A percentile compares a stretch with the other conserved stretches of the same genome.
These are phyloP conservation scores for Phalacrocorax pelagicus DNA, from an alignment of 2,113 vertebrate species.

Conservation along the genomic window DNA sequence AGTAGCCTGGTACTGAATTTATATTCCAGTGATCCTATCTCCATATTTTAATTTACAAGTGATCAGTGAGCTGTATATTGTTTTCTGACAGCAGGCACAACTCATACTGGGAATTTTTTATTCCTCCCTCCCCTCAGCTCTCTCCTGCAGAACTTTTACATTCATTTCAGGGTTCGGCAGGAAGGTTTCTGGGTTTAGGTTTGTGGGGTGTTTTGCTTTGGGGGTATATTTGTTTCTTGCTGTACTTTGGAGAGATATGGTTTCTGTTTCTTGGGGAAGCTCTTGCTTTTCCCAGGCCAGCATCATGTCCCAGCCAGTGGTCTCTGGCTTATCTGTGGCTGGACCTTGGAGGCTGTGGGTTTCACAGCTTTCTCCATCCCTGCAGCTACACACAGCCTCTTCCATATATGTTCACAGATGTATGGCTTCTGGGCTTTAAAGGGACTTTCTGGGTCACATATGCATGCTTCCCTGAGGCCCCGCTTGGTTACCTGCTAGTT, in stretches of 20 bases:
- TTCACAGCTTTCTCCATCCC: background rate
- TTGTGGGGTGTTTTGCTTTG: background rate
- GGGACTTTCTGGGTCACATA: constrained; percentile 13
- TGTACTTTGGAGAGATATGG: background rate
- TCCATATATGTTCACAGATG: background rate
- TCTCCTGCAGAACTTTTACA: background rate
- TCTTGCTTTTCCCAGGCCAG: background rate
- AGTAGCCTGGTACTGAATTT: constrained; percentile 40
- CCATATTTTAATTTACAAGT: constrained; percentile 63
- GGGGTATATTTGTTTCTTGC: background rate
- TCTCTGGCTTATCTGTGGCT: background rate
- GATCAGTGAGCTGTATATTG: constrained; percentile 38
- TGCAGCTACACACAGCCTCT: background rate
- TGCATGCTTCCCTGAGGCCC: background rate
- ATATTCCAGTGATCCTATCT: constrained; percentile 52
- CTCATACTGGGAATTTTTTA: constrained; percentile 44
- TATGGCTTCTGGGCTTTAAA: background rate
- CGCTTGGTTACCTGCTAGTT: background rate
- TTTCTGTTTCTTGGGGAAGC: background rate
- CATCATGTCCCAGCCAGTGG: background rate
- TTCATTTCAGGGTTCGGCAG: constrained; percentile 16
- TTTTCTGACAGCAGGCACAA: constrained; percentile 41
- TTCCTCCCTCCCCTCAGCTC: background rate
- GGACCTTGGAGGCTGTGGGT: background rate
- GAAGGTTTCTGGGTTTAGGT: background rate